Percentiles rank a stretch among this genome's conserved stretches.
Evolutionary conservation across 2,797 vertebrate genomes (phyloP).

Genomic region (Tamandua tetradactyla): DNA sequence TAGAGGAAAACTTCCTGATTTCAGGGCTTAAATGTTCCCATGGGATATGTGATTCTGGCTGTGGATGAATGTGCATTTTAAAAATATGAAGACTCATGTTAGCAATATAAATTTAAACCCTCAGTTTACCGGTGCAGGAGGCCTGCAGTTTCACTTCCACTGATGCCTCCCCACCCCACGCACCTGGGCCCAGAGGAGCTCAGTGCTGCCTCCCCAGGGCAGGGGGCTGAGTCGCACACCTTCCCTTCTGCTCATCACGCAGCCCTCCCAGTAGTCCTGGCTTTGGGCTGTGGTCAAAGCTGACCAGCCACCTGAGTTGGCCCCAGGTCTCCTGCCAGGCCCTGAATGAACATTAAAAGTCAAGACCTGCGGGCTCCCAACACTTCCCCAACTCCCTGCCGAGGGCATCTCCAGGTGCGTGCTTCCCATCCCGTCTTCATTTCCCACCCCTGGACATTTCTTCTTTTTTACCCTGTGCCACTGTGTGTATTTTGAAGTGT

Average conservation of each 20-base stretch:
- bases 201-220: fast-evolving
- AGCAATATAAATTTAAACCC: not conserved
- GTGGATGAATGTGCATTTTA: fast-evolving
- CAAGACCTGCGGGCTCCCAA: fast-evolving
- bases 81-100: not conserved
- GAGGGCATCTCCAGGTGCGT: fast-evolving
- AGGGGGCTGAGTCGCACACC: not conserved
- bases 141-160: fast-evolving
- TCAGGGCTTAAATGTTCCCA: fast-evolving
- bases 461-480: not conserved
- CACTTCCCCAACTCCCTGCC: not conserved
- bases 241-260: fast-evolving
- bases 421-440: fast-evolving
- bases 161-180: too few species aligned
- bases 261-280: fast-evolving
- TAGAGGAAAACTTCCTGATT: not conserved
- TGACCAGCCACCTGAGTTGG: fast-evolving
- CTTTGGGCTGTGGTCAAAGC: not conserved
- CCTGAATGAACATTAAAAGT: not conserved
- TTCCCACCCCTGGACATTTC: not conserved
- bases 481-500: not conserved
- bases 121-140: not conserved
- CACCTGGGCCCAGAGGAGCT: too few species aligned
- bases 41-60: not conserved
- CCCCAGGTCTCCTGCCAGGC: not conserved